Conservation (phyloP, 2,113 vertebrate genomes). For the Halcyon malimbica region DNA sequence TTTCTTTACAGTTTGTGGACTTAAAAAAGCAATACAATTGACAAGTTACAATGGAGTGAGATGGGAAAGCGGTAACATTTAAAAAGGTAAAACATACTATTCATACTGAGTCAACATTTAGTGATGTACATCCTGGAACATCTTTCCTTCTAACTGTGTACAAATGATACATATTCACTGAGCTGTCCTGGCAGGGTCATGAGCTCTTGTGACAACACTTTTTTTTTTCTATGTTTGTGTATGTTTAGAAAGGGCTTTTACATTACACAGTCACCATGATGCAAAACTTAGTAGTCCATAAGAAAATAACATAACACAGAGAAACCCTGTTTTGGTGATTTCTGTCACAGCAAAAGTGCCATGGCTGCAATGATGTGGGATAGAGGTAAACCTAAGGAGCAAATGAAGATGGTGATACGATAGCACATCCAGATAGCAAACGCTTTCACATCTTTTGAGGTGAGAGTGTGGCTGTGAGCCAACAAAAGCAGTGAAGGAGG, state of each 20-base stretch:
- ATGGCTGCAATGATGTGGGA: background rate
- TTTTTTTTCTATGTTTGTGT: background rate
- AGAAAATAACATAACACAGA: constrained; percentile 37
- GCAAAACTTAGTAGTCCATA: background rate
- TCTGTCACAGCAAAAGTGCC: constrained; percentile 2
- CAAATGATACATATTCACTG: constrained; percentile 47
- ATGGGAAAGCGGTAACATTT: constrained; percentile 67
- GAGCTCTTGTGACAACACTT: constrained; percentile 33
- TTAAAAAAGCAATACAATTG: constrained; percentile 73
- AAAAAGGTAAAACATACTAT: constrained; percentile 73
- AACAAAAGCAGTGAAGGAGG: background rate
- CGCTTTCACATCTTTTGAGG: background rate
- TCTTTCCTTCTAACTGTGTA: constrained; percentile 52
- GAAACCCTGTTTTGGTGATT: constrained; percentile 48
- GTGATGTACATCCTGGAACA: constrained; percentile 43
- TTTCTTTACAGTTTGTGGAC: constrained; percentile 79
- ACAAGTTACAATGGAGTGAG: constrained; percentile 66
- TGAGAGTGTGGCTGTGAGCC: background rate
- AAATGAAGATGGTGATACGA: background rate
- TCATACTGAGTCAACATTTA: constrained; percentile 63
- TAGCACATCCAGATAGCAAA: background rate
- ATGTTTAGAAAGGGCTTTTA: constrained; percentile 51
- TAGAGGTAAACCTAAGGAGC: background rate
- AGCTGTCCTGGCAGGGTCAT: constrained; percentile 40
- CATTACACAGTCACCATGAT: constrained; percentile 3